A percentile compares a stretch with the other conserved stretches of the same genome.
These are phyloP conservation scores for Apamea anceps DNA, from an alignment of 2,888 invertebrate species.

Conservation along the genomic window DNA sequence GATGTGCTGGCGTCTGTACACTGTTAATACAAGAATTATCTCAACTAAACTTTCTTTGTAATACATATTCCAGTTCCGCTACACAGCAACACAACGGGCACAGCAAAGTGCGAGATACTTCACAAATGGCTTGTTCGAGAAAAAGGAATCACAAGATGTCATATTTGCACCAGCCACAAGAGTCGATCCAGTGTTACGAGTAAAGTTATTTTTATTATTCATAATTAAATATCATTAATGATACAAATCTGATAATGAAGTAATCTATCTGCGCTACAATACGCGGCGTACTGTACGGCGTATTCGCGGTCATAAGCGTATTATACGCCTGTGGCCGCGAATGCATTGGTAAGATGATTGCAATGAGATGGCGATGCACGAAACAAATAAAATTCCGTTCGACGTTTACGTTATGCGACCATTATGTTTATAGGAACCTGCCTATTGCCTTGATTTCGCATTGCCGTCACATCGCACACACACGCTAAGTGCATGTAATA, in stretches of 20 bases:
- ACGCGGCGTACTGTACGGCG: not conserved
- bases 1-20: no score
- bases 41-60: not conserved
- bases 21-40: not conserved
- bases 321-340: not conserved
- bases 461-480: not conserved
- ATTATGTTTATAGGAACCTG: not conserved
- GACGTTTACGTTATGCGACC: not conserved
- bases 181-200: conserved; percentile 92
- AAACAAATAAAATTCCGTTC: not conserved
- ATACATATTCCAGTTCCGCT: conserved; percentile 92
- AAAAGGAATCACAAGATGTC: conserved; percentile 90
- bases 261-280: not conserved
- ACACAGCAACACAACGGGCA: conserved; percentile 94
- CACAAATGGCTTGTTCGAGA: conserved; percentile 94
- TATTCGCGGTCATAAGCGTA: not conserved
- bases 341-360: not conserved
- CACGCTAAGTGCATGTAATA: not conserved
- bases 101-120: conserved; percentile 94
- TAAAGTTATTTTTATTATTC: conserved; percentile 77
- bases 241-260: conserved; percentile 14
- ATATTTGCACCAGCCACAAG: conserved; percentile 91
- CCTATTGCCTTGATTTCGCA: not conserved
- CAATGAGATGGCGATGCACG: not conserved
- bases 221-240: not conserved